Percentiles rank a stretch among this genome's conserved stretches.
These are phyloP conservation scores for Octodonta nipae DNA, from an alignment of 2,888 invertebrate genomes.

Conservation along the genomic window DNA sequence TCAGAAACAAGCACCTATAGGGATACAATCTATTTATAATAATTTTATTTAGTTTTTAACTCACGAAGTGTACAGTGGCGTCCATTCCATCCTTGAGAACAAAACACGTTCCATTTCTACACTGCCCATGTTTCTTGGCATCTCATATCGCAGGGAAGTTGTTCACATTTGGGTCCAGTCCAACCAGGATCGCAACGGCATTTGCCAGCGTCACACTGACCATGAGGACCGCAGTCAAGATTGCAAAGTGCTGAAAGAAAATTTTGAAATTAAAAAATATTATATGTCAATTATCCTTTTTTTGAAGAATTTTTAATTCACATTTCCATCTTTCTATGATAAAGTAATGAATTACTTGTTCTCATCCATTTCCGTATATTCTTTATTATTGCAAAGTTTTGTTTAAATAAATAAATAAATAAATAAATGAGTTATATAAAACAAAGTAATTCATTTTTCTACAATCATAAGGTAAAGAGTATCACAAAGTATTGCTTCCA, in stretches of 20 bases:
- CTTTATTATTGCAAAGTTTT: too few species aligned
- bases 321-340: too few species aligned
- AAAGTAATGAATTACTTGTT: too few species aligned
- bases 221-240: constrained; percentile 84
- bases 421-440: too few species aligned
- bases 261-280: constrained; percentile 18
- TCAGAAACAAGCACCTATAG: neutral
- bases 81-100: constrained; percentile 97
- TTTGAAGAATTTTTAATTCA: too few species aligned
- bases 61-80: constrained; percentile 92
- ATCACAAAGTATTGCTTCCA: too few species aligned
- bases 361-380: too few species aligned
- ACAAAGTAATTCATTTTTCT: too few species aligned
- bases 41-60: constrained; percentile 28
- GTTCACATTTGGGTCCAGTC: constrained; percentile 85
- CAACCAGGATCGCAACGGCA: constrained; percentile 88
- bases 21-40: neutral
- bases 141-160: constrained; percentile 77
- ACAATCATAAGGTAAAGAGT: too few species aligned
- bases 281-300: too few species aligned
- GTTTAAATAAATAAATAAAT: too few species aligned
- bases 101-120: constrained; percentile 95
- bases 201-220: constrained; percentile 81
- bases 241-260: constrained; percentile 68
- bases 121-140: constrained; percentile 93